Conservation (phyloP, 2,888 invertebrate genomes). For the Agrotis puta region DNA sequence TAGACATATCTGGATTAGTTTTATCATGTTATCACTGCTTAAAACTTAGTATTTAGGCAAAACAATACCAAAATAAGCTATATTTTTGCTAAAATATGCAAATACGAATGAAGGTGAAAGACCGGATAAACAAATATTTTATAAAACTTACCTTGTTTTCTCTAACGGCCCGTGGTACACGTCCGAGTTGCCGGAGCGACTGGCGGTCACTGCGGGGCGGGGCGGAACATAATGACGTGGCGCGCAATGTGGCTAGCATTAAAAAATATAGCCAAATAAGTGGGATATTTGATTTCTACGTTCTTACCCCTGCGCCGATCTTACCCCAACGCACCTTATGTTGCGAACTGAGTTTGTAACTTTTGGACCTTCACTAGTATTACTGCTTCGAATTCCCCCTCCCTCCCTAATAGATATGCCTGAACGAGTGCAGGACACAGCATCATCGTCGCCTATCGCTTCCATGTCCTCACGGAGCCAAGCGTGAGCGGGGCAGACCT, state of each 20-base stretch:
- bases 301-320: conserved; percentile 3
- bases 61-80: conserved; percentile 1
- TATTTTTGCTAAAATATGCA: conserved; percentile 13
- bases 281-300: neutral
- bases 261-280: conserved; percentile 7
- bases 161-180: conserved; percentile 7
- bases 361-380: no score
- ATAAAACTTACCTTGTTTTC: conserved; percentile 13
- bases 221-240: conserved; percentile 9
- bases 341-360: no score
- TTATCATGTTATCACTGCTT: conserved; percentile 4
- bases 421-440: no score
- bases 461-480: no score
- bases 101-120: conserved; percentile 11
- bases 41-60: conserved; percentile 7
- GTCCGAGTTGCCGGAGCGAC: conserved; percentile 12
- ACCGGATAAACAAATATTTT: conserved; percentile 17
- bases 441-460: no score
- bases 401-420: no score
- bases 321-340: neutral
- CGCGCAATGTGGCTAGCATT: conserved; percentile 11
- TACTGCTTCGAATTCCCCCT: no score
- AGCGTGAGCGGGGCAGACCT: no score
- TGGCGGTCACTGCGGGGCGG: conserved; percentile 16
- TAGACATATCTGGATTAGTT: conserved; percentile 11